phyloP scores from a whole-genome alignment of 2,888 invertebrate species.

The Chrysotoxum bicinctum region DNA sequence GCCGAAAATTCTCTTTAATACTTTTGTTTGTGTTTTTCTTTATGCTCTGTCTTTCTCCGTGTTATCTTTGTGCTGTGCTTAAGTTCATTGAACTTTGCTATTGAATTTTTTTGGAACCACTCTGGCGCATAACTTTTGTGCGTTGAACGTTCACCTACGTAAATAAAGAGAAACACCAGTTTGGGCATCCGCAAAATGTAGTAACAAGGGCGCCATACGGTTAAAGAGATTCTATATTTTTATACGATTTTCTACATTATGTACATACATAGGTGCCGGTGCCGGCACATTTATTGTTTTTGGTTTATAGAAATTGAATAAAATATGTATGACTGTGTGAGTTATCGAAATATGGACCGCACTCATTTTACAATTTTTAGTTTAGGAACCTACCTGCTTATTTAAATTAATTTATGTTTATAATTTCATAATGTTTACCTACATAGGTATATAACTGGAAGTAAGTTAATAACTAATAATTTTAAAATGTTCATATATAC shows the following conservation, averaged over 20 bases:
- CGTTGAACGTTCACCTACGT: conserved; percentile 41
- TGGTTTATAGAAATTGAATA: no score
- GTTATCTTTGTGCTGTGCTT: conserved; percentile 12
- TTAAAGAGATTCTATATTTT: conserved; percentile 41
- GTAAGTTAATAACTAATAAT: no score
- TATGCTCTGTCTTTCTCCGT: conserved; percentile 6
- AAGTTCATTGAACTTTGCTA: conserved; percentile 68
- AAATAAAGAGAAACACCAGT: conserved; percentile 51
- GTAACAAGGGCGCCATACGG: conserved; percentile 69
- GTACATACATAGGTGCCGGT: no score
- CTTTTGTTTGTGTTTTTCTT: conserved; percentile 27
- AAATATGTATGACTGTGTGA: no score
- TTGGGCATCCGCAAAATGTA: conserved; percentile 62
- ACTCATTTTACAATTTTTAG: no score
- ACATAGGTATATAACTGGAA: no score
- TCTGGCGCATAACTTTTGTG: conserved; percentile 53
- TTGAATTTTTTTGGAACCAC: conserved; percentile 54
- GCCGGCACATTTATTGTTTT: no score
- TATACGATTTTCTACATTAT: neutral
- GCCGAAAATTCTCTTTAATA: conserved; percentile 64
- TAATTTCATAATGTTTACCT: no score
- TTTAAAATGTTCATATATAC: no score
- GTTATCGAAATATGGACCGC: no score
- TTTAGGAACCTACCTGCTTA: no score
- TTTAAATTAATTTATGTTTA: no score